Evolutionary conservation across 2,113 vertebrate species (phyloP).

Genomic region (Crotalus helleri): DNA sequence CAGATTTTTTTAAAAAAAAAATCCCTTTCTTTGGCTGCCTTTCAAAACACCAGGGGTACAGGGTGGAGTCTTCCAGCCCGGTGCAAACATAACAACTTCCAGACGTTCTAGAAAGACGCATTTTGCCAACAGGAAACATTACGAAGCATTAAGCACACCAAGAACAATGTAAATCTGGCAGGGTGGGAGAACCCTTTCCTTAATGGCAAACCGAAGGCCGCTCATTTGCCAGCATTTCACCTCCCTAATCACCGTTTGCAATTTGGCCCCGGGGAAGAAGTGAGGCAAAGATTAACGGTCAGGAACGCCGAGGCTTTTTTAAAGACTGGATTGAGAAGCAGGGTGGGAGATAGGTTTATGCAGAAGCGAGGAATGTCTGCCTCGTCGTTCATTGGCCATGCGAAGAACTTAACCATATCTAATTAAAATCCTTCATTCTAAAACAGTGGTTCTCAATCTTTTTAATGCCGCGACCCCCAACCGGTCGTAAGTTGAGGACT

Average conservation of each 20-base stretch:
- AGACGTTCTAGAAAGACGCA: conserved; percentile 23
- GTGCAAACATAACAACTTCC: conserved; percentile 41
- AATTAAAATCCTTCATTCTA: not conserved
- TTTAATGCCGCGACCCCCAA: too few species aligned
- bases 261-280: conserved; percentile 11
- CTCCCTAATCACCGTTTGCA: conserved; percentile 5
- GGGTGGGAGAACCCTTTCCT: not conserved
- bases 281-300: not conserved
- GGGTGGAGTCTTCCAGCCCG: conserved; percentile 2
- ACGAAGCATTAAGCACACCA: conserved; percentile 33
- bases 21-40: conserved; percentile 35
- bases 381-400: not conserved
- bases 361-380: not conserved
- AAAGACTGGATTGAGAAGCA: not conserved
- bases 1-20: not conserved
- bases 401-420: not conserved
- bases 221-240: not conserved
- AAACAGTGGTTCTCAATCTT: too few species aligned
- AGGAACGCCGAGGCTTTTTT: not conserved
- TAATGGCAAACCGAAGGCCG: conserved; percentile 4
- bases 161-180: conserved; percentile 9
- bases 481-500: too few species aligned
- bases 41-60: conserved; percentile 42
- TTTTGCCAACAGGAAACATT: conserved; percentile 52
- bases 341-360: accelerated